Evolutionary conservation across 2,113 vertebrate genomes (phyloP).

Genomic region (Thalassarche chlororhynchos): DNA sequence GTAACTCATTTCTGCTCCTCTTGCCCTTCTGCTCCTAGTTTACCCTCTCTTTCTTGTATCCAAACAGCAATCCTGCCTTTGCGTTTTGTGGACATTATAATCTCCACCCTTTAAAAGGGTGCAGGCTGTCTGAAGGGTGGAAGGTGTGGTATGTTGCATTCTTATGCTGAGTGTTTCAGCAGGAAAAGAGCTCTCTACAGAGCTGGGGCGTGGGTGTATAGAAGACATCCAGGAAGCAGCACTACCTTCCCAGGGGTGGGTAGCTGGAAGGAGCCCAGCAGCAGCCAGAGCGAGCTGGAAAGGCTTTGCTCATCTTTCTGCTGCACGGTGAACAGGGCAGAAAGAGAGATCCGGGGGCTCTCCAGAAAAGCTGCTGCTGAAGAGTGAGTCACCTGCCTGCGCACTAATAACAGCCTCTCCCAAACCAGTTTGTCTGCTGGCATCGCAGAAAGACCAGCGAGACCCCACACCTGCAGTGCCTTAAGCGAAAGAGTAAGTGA

Average conservation of each 20-base stretch:
- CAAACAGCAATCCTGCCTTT: not conserved
- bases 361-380: not conserved
- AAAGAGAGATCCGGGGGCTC: not conserved
- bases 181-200: not conserved
- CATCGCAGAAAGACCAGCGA: not conserved
- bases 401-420: not conserved
- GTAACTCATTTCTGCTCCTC: not conserved
- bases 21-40: not conserved
- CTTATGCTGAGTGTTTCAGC: not conserved
- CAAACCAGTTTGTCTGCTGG: not conserved
- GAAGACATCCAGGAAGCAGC: not conserved
- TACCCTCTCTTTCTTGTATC: not conserved
- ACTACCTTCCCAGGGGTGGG: not conserved
- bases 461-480: not conserved
- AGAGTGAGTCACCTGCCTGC: not conserved
- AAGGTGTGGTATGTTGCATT: not conserved
- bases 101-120: not conserved
- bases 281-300: not conserved
- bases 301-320: not conserved
- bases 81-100: not conserved
- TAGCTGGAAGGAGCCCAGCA: not conserved
- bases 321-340: not conserved
- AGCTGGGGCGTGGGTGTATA: not conserved
- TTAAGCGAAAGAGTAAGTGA: not conserved
- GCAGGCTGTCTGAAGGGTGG: not conserved